phyloP scores from a whole-genome alignment of 1,140 invertebrate genomes.

The Gonatopus flavifemur region DNA sequence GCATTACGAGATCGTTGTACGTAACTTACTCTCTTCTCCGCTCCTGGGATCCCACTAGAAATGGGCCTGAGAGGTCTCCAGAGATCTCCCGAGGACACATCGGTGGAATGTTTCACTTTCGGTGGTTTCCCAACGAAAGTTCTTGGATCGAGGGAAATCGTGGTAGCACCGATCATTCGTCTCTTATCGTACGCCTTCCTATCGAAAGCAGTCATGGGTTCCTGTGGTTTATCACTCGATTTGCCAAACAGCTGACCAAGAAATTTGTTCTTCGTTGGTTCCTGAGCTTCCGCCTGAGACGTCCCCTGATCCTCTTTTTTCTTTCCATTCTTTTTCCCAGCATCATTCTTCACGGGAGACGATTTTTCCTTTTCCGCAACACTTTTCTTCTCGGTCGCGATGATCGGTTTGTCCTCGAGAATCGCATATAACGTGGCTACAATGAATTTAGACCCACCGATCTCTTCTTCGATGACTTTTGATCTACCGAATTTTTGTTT shows the following conservation, averaged over 20 bases:
- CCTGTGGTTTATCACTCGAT: slow-evolving; percentile 36
- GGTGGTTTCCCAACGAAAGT: slow-evolving; percentile 67
- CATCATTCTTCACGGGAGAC: slow-evolving; percentile 33
- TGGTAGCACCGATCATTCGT: slow-evolving; percentile 69
- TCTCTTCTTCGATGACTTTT: slow-evolving; percentile 55
- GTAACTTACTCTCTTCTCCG: slow-evolving; percentile 62
- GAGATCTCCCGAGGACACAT: slow-evolving; percentile 72
- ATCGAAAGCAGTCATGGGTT: slow-evolving; percentile 28
- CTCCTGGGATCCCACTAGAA: slow-evolving; percentile 63
- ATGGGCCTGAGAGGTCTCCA: slow-evolving; percentile 75
- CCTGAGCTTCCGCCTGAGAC: slow-evolving; percentile 20
- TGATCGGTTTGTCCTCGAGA: slow-evolving; percentile 63
- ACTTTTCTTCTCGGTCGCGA: slow-evolving; percentile 55
- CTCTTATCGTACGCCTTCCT: slow-evolving; percentile 63
- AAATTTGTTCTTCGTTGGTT: slow-evolving; percentile 45
- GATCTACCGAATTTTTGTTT: slow-evolving; percentile 55
- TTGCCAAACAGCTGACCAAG: slow-evolving; percentile 50
- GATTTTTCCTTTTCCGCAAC: slow-evolving; percentile 49
- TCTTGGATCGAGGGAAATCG: slow-evolving; percentile 69
- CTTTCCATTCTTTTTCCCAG: slow-evolving; percentile 42
- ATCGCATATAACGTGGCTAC: slow-evolving; percentile 74
- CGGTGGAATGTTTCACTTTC: slow-evolving; percentile 56
- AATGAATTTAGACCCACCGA: slow-evolving; percentile 69
- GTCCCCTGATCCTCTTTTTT: slow-evolving; percentile 41
- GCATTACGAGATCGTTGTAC: slow-evolving; percentile 14